Evolutionary conservation across 2,797 vertebrate species (phyloP).

Genomic region (Sternotherus odoratus): DNA sequence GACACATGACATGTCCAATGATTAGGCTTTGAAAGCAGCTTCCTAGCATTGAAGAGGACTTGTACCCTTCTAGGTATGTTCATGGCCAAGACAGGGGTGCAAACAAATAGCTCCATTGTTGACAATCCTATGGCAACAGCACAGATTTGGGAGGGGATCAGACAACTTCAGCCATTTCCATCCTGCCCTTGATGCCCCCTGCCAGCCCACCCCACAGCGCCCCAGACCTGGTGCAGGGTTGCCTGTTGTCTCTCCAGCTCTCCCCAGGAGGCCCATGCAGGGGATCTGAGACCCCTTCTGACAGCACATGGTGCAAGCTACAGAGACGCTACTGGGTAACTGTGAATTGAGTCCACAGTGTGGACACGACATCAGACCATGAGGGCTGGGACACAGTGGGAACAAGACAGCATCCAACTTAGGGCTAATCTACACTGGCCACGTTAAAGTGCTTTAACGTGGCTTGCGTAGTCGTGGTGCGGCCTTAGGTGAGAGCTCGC

Average conservation of each 20-base stretch:
- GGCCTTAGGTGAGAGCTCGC: too few species aligned
- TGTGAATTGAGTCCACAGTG: neutral
- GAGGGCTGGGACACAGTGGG: too few species aligned
- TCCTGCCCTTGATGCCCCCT: neutral
- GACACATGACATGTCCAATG: neutral
- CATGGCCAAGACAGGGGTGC: fast-evolving
- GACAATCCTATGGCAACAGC: neutral
- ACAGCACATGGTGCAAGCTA: neutral
- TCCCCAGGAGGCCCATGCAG: neutral
- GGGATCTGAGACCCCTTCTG: neutral
- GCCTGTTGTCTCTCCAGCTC: neutral
- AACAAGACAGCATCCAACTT: too few species aligned
- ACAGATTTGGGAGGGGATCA: neutral
- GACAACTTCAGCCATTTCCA: neutral
- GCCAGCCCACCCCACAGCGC: too few species aligned
- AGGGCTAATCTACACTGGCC: too few species aligned
- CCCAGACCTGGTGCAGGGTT: neutral
- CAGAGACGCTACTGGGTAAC: neutral
- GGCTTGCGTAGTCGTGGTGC: too few species aligned
- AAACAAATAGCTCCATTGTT: neutral
- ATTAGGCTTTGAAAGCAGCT: neutral
- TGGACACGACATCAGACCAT: too few species aligned
- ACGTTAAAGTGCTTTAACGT: too few species aligned
- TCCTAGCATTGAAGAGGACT: neutral
- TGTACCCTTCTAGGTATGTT: neutral